Conservation (phyloP, 1,140 invertebrate species). For the Rhopalosiphum padi region DNA sequence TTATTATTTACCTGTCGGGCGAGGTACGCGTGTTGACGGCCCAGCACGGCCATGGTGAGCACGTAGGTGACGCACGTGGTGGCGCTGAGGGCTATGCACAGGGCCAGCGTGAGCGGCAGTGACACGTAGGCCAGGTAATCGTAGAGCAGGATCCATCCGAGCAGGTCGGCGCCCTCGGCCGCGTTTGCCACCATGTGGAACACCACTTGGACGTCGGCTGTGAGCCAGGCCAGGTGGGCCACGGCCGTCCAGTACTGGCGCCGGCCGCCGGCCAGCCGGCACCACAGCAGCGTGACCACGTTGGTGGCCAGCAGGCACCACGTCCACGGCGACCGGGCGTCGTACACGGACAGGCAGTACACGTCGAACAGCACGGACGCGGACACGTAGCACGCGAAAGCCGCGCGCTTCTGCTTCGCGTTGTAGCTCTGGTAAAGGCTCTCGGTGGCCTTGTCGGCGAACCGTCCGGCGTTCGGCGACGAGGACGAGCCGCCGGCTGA, state of each 20-base stretch:
- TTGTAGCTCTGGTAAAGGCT: conserved; percentile 79
- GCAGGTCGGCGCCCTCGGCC: conserved; percentile 68
- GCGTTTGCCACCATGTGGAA: conserved; percentile 68
- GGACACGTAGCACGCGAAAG: conserved; percentile 77
- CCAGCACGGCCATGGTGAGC: conserved; percentile 65
- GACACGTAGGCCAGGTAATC: conserved; percentile 87
- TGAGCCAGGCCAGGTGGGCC: conserved; percentile 71
- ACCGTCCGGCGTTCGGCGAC: neutral
- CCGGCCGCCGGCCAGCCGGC: conserved; percentile 65
- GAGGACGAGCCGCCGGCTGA: neutral
- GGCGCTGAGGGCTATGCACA: conserved; percentile 70
- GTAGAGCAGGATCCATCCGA: conserved; percentile 82
- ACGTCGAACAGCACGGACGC: conserved; percentile 74
- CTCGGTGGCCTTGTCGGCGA: conserved; percentile 70
- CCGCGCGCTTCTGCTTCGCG: conserved; percentile 75
- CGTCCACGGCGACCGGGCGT: conserved; percentile 65
- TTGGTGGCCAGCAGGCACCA: conserved; percentile 66
- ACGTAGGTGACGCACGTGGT: conserved; percentile 70
- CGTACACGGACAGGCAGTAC: conserved; percentile 67
- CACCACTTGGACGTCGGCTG: conserved; percentile 70
- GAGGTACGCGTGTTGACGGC: conserved; percentile 64
- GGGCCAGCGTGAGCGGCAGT: conserved; percentile 74
- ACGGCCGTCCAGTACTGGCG: conserved; percentile 67
- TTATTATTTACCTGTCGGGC: conserved; percentile 67
- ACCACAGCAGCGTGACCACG: conserved; percentile 67